phyloP scores from a whole-genome alignment of 2,113 vertebrate species.

The Plectropomus leopardus region DNA sequence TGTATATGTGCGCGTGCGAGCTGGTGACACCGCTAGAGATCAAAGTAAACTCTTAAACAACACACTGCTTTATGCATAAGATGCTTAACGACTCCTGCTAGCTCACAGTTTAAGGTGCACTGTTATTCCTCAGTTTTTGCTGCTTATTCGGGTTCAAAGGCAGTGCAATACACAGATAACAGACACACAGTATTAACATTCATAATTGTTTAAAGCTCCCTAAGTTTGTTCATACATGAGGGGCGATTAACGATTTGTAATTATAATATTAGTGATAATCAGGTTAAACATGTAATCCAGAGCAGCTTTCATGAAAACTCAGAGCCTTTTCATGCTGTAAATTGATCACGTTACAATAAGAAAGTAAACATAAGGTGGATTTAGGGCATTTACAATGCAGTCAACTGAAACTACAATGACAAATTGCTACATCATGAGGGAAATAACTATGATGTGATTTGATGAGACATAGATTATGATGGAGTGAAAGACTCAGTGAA shows the following conservation, averaged over 20 bases:
- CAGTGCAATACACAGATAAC: neutral
- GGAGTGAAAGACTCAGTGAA: conserved; percentile 79
- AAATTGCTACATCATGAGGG: conserved; percentile 72
- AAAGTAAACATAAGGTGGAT: conserved; percentile 71
- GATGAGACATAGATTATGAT: conserved; percentile 81
- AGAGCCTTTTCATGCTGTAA: neutral
- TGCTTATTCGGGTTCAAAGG: conserved; percentile 46
- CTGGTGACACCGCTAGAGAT: conserved; percentile 54
- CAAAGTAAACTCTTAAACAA: conserved; percentile 73
- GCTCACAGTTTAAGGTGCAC: conserved; percentile 42
- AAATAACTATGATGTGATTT: conserved; percentile 78
- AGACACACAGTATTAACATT: neutral
- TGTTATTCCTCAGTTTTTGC: conserved; percentile 26
- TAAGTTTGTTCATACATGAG: conserved; percentile 14
- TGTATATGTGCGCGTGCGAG: neutral
- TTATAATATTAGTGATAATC: conserved; percentile 5
- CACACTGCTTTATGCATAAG: conserved; percentile 63
- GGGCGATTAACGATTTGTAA: conserved; percentile 12
- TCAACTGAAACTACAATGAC: conserved; percentile 71
- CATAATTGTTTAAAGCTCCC: conserved; percentile 21
- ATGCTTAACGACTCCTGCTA: conserved; percentile 53
- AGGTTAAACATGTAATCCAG: neutral
- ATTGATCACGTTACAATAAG: conserved; percentile 49
- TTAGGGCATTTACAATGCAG: conserved; percentile 74
- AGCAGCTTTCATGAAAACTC: conserved; percentile 23